Evolutionary conservation across 2,113 vertebrate genomes (phyloP).

Genomic region (Tyrannus savana): DNA sequence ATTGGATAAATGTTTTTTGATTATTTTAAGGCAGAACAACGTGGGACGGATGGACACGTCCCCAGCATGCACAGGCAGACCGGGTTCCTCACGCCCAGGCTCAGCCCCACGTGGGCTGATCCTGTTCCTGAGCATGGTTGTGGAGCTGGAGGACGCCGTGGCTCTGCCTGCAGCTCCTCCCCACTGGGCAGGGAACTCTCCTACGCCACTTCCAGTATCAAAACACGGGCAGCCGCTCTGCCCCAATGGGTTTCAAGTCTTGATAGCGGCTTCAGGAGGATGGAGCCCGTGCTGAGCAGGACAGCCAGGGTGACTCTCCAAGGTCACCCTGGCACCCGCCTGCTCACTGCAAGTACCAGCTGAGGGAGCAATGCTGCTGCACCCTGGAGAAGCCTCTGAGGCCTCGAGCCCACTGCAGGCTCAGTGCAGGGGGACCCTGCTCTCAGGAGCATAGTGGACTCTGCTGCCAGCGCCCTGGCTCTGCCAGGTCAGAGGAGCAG

Average conservation of each 20-base stretch:
- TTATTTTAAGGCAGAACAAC: neutral
- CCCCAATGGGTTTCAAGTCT: conserved; percentile 23
- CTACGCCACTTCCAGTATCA: conserved; percentile 38
- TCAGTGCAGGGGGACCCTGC: rapidly evolving
- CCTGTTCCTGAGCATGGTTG: neutral
- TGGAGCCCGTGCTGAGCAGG: neutral
- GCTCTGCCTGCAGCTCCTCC: conserved; percentile 60
- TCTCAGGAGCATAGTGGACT: neutral
- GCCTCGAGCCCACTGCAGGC: neutral
- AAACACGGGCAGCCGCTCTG: conserved; percentile 17
- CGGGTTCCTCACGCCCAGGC: neutral
- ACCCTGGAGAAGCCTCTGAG: neutral
- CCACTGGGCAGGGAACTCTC: conserved; percentile 53
- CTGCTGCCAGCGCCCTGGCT: rapidly evolving
- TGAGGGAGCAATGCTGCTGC: neutral
- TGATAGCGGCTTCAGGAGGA: neutral
- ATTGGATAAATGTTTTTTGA: neutral
- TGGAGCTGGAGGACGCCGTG: neutral
- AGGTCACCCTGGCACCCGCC: neutral
- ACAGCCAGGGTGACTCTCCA: conserved; percentile 32
- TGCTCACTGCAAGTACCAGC: neutral
- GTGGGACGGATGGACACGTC: neutral
- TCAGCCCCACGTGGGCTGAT: neutral
- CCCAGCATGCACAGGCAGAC: rapidly evolving
- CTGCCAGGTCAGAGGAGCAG: neutral